Conservation (phyloP, 2,113 vertebrate genomes). For the Rana temporaria region DNA sequence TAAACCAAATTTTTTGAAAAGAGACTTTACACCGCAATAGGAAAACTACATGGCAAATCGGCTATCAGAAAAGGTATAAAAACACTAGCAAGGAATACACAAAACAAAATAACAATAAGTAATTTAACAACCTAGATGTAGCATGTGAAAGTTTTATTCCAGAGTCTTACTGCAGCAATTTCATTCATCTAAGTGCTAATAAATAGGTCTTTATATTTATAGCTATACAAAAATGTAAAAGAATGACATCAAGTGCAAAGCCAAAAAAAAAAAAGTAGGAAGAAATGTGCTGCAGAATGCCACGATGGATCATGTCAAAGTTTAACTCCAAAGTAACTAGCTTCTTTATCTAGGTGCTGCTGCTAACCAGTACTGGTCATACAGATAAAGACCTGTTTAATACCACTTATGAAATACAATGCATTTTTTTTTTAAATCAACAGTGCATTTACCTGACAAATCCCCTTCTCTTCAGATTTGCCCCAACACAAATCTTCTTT, state of each 20-base stretch:
- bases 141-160: no score
- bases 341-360: constrained; percentile 60
- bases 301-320: neutral
- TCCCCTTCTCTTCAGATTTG: constrained; percentile 78
- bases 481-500: constrained; percentile 76
- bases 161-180: no score
- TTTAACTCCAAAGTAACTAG: constrained; percentile 22
- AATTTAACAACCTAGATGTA: no score
- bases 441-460: constrained; percentile 83
- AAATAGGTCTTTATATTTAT: no score
- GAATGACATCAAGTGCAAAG: neutral
- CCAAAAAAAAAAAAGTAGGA: neutral
- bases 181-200: no score
- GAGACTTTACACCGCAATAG: no score
- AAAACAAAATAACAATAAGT: no score
- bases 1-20: no score
- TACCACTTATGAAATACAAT: constrained; percentile 77
- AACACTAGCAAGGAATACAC: no score
- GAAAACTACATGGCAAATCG: no score
- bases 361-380: constrained; percentile 68
- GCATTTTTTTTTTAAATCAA: constrained; percentile 70
- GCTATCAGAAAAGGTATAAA: no score
- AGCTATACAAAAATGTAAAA: neutral
- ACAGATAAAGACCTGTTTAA: constrained; percentile 82
- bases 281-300: neutral